Evolutionary conservation across 2,888 invertebrate species (phyloP).

Genomic region (Stenodema calcarata): DNA sequence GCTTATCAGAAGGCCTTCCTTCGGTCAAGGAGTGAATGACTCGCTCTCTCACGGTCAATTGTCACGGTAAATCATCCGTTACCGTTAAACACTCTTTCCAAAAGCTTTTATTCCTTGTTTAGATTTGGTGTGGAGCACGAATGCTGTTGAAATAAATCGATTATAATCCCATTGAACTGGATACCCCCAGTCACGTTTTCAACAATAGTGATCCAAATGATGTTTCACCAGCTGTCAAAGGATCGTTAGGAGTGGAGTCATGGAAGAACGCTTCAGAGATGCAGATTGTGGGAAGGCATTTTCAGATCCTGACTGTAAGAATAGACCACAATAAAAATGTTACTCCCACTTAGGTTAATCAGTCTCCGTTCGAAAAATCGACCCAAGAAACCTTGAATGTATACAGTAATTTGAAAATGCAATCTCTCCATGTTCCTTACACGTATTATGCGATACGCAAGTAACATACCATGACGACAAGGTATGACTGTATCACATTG

Average conservation of each 20-base stretch:
- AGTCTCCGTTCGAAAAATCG: too few relatives aligned
- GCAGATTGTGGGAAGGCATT: too few relatives aligned
- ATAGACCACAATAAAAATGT: too few relatives aligned
- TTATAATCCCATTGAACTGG: background rate
- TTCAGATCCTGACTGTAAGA: too few relatives aligned
- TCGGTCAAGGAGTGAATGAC: background rate
- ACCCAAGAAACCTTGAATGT: too few relatives aligned
- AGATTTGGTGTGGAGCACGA: background rate
- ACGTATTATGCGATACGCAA: too few relatives aligned
- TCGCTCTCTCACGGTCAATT: background rate
- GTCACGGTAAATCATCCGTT: conserved; percentile 19
- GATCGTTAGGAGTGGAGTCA: background rate
- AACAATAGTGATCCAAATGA: conserved; percentile 6
- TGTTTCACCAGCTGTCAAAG: background rate
- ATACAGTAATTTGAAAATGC: too few relatives aligned
- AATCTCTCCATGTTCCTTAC: too few relatives aligned
- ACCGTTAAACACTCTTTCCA: background rate
- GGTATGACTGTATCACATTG: too few relatives aligned
- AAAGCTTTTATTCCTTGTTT: background rate
- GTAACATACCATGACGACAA: too few relatives aligned
- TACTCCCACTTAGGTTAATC: too few relatives aligned
- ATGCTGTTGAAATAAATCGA: background rate
- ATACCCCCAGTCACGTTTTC: conserved; percentile 1
- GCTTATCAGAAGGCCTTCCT: background rate
- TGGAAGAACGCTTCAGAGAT: background rate